Evolutionary conservation across 2,888 invertebrate genomes (phyloP).

Genomic region (Cremastobaeus sp.): DNA sequence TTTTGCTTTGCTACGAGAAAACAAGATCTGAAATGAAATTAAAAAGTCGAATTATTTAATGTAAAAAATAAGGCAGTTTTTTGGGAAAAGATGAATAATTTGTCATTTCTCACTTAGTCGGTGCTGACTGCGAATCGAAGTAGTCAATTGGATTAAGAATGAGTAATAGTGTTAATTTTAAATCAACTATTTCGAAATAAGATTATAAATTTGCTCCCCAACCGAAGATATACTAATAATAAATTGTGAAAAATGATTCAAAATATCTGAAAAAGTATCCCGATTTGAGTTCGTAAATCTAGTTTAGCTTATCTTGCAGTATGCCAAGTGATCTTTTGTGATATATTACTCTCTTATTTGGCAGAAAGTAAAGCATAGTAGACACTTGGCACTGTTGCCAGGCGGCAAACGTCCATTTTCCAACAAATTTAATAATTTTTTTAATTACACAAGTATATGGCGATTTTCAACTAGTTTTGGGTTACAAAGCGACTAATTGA

Average conservation of each 20-base stretch:
- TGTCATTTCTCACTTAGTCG: too few relatives aligned
- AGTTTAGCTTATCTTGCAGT: slow-evolving; percentile 44
- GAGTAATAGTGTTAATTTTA: too few relatives aligned
- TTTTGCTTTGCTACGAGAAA: slow-evolving; percentile 7
- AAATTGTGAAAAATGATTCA: too few relatives aligned
- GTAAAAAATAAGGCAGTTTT: too few relatives aligned
- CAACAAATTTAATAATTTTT: slow-evolving; percentile 56
- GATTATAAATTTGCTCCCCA: too few relatives aligned
- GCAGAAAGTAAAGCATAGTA: slow-evolving; percentile 49
- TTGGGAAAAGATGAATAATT: too few relatives aligned
- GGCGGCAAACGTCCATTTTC: slow-evolving; percentile 62
- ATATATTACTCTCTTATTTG: slow-evolving; percentile 57
- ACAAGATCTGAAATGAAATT: too few relatives aligned
- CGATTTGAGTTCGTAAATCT: slow-evolving; percentile 32
- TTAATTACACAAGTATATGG: slow-evolving; percentile 41
- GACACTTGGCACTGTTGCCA: slow-evolving; percentile 53
- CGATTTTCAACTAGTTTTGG: slow-evolving; percentile 8
- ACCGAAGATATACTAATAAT: too few relatives aligned
- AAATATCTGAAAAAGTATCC: too few relatives aligned
- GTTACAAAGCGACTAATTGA: slow-evolving; percentile 1
- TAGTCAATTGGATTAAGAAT: too few relatives aligned
- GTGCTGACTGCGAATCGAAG: too few relatives aligned
- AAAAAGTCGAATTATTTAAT: too few relatives aligned
- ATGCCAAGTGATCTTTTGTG: slow-evolving; percentile 44
- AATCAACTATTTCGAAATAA: slow-evolving; percentile 5